Evolutionary conservation across 2,113 vertebrate genomes (phyloP).

Genomic region (Menura novaehollandiae): DNA sequence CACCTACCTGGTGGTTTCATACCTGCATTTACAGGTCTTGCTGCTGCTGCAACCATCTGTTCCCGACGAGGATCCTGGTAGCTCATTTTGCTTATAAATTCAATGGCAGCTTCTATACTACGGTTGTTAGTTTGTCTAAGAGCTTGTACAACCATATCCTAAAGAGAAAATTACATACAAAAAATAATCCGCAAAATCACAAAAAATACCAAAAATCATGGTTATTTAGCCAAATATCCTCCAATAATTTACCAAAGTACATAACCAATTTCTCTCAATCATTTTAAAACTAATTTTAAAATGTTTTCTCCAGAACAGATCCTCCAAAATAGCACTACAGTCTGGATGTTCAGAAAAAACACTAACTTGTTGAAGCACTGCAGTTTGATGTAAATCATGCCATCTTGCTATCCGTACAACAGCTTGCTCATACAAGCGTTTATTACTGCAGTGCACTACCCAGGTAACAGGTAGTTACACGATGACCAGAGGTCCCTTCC

Average conservation of each 20-base stretch:
- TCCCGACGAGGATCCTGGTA: conserved; percentile 90
- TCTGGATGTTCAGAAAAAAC: neutral
- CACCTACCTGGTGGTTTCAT: conserved; percentile 86
- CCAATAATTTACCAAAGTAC: neutral
- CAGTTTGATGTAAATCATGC: neutral
- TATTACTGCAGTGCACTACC: neutral
- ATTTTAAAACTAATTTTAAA: neutral
- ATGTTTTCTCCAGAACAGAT: neutral
- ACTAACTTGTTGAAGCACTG: neutral
- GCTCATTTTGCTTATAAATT: conserved; percentile 92
- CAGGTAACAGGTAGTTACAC: neutral
- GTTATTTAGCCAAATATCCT: neutral
- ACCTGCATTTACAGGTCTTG: conserved; percentile 78
- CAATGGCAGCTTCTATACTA: conserved; percentile 85
- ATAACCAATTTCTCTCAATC: neutral
- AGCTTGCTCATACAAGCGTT: neutral
- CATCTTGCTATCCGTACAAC: neutral
- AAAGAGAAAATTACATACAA: conserved; percentile 17
- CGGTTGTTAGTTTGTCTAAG: conserved; percentile 86
- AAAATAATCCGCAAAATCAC: neutral
- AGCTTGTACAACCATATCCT: conserved; percentile 88
- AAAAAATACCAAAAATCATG: neutral
- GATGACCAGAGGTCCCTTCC: neutral
- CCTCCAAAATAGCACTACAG: neutral
- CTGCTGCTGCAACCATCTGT: conserved; percentile 80